Conservation (phyloP, 1,140 invertebrate genomes). For the Hyphantria cunea region DNA sequence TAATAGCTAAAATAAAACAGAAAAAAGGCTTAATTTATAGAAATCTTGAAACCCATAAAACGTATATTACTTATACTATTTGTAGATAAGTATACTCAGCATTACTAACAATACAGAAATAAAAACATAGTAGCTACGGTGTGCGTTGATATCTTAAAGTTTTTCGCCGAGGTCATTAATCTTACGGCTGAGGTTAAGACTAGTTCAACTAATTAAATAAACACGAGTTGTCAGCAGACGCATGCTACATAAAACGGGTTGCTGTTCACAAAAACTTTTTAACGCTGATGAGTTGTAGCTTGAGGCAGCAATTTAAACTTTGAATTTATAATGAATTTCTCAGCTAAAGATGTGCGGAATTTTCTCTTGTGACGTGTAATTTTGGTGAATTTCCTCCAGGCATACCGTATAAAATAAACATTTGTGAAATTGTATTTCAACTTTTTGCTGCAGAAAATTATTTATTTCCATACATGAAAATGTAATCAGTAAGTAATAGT, state of each 20-base stretch:
- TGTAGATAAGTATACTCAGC: no score
- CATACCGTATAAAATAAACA: constrained; percentile 38
- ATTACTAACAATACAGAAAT: no score
- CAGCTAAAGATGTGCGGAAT: constrained; percentile 51
- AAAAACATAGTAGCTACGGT: no score
- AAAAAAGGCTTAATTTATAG: no score
- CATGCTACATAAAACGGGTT: constrained; percentile 44
- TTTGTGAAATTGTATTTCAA: constrained; percentile 21
- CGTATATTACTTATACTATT: no score
- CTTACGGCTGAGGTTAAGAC: constrained; percentile 30
- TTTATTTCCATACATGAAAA: not conserved
- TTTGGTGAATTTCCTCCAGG: constrained; percentile 33
- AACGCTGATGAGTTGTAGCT: constrained; percentile 66
- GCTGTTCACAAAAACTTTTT: constrained; percentile 56
- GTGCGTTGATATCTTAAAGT: constrained; percentile 21
- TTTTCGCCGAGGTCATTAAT: constrained; percentile 50
- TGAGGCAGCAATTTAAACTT: constrained; percentile 61
- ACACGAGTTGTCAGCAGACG: constrained; percentile 39
- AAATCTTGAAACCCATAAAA: no score
- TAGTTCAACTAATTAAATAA: constrained; percentile 52
- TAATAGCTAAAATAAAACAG: no score
- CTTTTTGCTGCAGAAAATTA: constrained; percentile 20
- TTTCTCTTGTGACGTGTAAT: constrained; percentile 39
- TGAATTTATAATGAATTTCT: constrained; percentile 65
- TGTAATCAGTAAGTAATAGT: no score